Evolutionary conservation across 2,888 invertebrate genomes (phyloP).

Genomic region (Eretmocerus hayati): DNA sequence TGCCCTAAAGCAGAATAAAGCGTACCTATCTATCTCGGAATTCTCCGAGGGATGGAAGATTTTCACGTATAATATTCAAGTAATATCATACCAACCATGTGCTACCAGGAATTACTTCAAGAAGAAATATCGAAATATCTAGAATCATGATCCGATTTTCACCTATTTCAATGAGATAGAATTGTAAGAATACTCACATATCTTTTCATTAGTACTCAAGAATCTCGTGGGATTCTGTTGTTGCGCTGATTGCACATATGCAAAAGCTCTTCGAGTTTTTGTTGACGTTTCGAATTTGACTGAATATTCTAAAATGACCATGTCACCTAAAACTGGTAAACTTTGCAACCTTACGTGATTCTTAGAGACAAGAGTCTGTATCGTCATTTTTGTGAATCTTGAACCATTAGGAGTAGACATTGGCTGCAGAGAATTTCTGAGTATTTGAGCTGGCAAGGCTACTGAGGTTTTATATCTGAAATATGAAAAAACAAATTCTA

Average conservation of each 20-base stretch:
- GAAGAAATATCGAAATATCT: too few species aligned
- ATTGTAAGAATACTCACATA: not conserved
- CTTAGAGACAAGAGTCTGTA: too few species aligned
- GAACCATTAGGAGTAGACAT: conserved; percentile 16
- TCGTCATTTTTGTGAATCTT: conserved; percentile 9
- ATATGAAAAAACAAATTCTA: not conserved
- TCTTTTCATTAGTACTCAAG: conserved; percentile 6
- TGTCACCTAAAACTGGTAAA: conserved; percentile 35
- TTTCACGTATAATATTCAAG: too few species aligned
- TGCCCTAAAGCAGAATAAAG: too few species aligned
- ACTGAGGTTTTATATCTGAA: conserved; percentile 13
- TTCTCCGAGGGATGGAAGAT: too few species aligned
- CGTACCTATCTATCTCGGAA: too few species aligned
- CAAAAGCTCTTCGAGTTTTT: conserved; percentile 17
- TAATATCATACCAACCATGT: too few species aligned
- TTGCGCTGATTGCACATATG: conserved; percentile 14
- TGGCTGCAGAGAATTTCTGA: conserved; percentile 11
- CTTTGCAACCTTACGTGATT: conserved; percentile 24
- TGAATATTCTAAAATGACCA: conserved; percentile 34
- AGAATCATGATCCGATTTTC: too few species aligned
- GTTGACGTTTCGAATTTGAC: conserved; percentile 16
- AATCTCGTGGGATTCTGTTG: conserved; percentile 16
- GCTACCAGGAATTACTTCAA: too few species aligned
- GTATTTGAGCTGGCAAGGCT: conserved; percentile 10
- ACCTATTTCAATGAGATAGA: too few species aligned